Evolutionary conservation across 2,888 invertebrate species (phyloP).

Genomic region (Octodonta nipae): DNA sequence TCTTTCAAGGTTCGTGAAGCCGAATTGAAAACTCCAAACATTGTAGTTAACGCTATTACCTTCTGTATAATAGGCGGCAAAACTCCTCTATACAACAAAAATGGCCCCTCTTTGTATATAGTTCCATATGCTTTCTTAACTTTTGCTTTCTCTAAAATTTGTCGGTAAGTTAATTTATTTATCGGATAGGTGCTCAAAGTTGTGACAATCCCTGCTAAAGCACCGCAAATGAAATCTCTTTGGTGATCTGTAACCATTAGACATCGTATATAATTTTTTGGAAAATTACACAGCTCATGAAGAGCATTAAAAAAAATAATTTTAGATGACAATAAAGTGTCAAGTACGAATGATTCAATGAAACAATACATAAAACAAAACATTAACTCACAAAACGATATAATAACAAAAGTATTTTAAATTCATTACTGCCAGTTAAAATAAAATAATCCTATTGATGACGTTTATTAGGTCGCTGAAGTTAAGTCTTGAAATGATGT

Average conservation of each 20-base stretch:
- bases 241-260: neutral
- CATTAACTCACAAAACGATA: no score
- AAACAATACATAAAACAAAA: no score
- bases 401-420: no score
- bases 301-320: no score
- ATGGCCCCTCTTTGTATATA: slow-evolving; percentile 12
- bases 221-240: slow-evolving; percentile 13
- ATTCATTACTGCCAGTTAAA: no score
- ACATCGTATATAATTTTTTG: no score
- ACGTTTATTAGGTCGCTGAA: no score
- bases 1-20: slow-evolving; percentile 9
- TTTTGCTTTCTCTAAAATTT: slow-evolving; percentile 13
- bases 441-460: no score
- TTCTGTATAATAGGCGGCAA: slow-evolving; percentile 15
- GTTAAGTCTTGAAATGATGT: no score
- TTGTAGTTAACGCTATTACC: slow-evolving; percentile 11
- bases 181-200: slow-evolving; percentile 14
- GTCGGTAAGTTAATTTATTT: slow-evolving; percentile 17
- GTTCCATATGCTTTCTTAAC: slow-evolving; percentile 8
- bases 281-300: no score
- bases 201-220: slow-evolving; percentile 13
- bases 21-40: slow-evolving; percentile 15
- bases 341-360: no score
- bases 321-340: no score
- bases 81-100: slow-evolving; percentile 13